phyloP scores from a whole-genome alignment of 1,140 invertebrate genomes.

The Trichonephila clavata region DNA sequence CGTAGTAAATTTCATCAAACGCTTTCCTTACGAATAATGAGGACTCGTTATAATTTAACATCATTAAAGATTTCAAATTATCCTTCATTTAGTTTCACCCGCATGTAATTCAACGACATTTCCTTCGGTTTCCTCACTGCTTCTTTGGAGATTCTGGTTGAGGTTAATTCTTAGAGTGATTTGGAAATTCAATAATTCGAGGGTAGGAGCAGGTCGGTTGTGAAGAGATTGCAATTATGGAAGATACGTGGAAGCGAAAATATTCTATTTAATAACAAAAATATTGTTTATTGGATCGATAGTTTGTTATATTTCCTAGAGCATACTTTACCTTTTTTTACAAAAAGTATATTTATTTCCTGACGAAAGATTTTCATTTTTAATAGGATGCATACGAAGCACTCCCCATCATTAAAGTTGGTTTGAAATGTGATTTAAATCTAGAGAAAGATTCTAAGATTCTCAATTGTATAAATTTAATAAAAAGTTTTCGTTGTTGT shows the following conservation, averaged over 20 bases:
- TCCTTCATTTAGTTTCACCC: not conserved
- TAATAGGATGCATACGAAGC: no score
- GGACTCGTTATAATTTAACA: conserved; percentile 10
- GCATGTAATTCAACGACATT: not conserved
- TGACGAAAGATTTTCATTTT: no score
- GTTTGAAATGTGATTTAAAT: no score
- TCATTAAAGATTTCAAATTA: conserved; percentile 15
- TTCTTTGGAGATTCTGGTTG: not conserved
- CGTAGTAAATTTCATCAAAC: not conserved
- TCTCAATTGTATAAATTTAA: no score
- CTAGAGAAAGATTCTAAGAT: no score
- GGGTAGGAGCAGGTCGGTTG: not conserved
- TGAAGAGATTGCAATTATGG: not conserved
- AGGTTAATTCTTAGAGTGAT: not conserved
- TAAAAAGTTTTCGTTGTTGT: no score
- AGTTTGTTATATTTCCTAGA: not conserved
- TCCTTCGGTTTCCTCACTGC: not conserved
- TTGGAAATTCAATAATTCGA: conserved; percentile 20
- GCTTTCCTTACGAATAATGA: not conserved
- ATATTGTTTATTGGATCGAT: not conserved
- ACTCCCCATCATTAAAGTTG: no score
- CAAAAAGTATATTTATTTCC: no score
- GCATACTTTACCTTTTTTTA: not conserved
- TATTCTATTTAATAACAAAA: not conserved
- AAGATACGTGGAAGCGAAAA: not conserved